Percentiles rank a stretch among this genome's conserved stretches.
These are phyloP conservation scores for Menidia menidia DNA, from an alignment of 2,797 vertebrate species.

Conservation along the genomic window DNA sequence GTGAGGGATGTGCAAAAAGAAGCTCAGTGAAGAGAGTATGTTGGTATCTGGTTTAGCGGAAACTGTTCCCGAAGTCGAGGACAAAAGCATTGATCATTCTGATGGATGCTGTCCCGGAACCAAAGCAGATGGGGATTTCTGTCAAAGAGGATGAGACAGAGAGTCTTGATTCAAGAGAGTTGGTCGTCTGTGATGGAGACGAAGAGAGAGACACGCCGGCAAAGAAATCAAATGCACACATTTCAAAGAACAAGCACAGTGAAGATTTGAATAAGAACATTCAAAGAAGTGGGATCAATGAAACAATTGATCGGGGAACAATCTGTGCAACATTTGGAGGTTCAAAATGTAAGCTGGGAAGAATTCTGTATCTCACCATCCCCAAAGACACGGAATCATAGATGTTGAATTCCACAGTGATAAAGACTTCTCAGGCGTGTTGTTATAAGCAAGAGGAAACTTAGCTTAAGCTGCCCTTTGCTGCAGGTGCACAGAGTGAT, in stretches of 20 bases:
- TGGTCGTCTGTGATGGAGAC: conserved; percentile 5
- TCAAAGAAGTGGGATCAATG: background rate
- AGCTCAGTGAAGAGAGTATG: conserved; percentile 7
- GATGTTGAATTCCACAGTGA: background rate
- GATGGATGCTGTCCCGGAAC: conserved; percentile 17
- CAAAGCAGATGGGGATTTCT: conserved; percentile 23
- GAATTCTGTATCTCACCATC: background rate
- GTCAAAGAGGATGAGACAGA: conserved; percentile 11
- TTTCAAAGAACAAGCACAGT: conserved; percentile 9
- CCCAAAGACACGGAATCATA: background rate
- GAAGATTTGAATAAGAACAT: conserved; percentile 10
- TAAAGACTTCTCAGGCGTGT: background rate
- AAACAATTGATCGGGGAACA: background rate
- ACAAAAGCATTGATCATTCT: conserved; percentile 27
- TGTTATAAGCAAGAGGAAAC: background rate
- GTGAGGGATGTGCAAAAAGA: conserved; percentile 4
- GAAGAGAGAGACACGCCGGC: background rate
- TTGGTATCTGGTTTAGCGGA: conserved; percentile 7
- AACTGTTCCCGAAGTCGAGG: conserved; percentile 12
- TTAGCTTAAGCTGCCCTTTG: background rate
- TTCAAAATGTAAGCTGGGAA: background rate
- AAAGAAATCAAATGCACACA: conserved; percentile 18
- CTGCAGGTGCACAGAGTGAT: background rate
- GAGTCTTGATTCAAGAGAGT: conserved; percentile 9
- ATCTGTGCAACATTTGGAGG: background rate